phyloP scores from a whole-genome alignment of 2,888 invertebrate species.

The Euzophera pinguis region DNA sequence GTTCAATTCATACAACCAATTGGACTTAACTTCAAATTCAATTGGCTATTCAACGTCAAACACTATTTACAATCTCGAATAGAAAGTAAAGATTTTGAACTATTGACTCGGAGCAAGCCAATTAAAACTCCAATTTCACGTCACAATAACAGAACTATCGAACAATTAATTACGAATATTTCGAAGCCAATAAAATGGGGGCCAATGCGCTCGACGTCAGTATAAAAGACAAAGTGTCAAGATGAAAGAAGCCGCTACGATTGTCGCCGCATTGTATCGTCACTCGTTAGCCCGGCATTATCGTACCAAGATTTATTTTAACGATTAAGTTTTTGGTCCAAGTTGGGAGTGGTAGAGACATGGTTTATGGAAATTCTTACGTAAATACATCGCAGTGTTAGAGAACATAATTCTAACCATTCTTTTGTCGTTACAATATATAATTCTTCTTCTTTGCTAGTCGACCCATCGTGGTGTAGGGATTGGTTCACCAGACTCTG shows the following conservation, averaged over 20 bases:
- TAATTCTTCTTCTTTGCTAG: too few species aligned
- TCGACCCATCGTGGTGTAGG: too few species aligned
- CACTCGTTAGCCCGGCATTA: conserved; percentile 75
- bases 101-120: conserved; percentile 18
- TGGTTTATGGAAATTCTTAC: not conserved
- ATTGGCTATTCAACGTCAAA: not conserved
- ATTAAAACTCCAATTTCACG: conserved; percentile 23
- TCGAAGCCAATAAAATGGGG: conserved; percentile 16
- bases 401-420: too few species aligned
- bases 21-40: too few species aligned
- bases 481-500: too few species aligned
- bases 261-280: conserved; percentile 77
- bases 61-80: not conserved
- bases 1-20: too few species aligned
- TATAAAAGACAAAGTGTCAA: conserved; percentile 71
- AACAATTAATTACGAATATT: conserved; percentile 20
- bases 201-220: conserved; percentile 41
- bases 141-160: conserved; percentile 10
- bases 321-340: conserved; percentile 56
- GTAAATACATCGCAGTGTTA: too few species aligned
- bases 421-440: too few species aligned
- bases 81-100: conserved; percentile 4
- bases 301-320: conserved; percentile 77
- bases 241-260: conserved; percentile 76
- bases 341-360: not conserved